Evolutionary conservation across 2,888 invertebrate genomes (phyloP), one percentile per base, ranked within the genome.

Genomic region (Apoda limacodes): DNA sequence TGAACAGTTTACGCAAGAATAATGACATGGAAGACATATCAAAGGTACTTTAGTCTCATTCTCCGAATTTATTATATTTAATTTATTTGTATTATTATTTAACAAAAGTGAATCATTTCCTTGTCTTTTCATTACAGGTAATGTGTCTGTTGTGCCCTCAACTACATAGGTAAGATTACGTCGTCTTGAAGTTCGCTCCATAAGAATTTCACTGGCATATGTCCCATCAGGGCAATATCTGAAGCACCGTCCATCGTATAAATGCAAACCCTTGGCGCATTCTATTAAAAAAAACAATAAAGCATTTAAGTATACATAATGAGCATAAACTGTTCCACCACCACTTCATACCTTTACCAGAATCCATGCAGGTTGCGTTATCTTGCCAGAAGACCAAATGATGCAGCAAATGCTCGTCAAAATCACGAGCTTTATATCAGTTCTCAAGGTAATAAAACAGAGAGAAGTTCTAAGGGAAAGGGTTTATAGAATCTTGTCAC

Each of bases 11-110:
- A 82, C 81, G 58, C 92, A 92, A n/a, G 87, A 83, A 59, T 91
- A 90, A 66, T 92, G 90, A 56, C 92, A 92, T 15, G 76, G 67
- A 2, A 84, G 64, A 53, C 91, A 91, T 29, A 76, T 67, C 15
- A 63, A 60, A 5, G 72, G 75, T 19, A 56, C 45, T 47, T 57
- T 60, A 14, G 52, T 43, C 21, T 22, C 13, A 28, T 59, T 55
- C 28, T 41, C 46, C n/a, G 60, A 45, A 44, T 67, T 66, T 51
- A 17, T 5, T 64, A 80, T 65, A 42, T 76, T 78, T 22, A 60
- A 37, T 21, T 74, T 74, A 48, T 80, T 76, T 7, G 50, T 42
- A 14, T 71, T 60, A 3, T 50, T 49, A n/a, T n/a, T n/a, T 10
- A 50, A 48, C 22, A 46, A 46, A 24, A 43, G 31, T 25, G 37